Evolutionary conservation across 2,888 invertebrate species (phyloP), one percentile per base, ranked within the genome.

Genomic region (Temnothorax ravouxi): DNA sequence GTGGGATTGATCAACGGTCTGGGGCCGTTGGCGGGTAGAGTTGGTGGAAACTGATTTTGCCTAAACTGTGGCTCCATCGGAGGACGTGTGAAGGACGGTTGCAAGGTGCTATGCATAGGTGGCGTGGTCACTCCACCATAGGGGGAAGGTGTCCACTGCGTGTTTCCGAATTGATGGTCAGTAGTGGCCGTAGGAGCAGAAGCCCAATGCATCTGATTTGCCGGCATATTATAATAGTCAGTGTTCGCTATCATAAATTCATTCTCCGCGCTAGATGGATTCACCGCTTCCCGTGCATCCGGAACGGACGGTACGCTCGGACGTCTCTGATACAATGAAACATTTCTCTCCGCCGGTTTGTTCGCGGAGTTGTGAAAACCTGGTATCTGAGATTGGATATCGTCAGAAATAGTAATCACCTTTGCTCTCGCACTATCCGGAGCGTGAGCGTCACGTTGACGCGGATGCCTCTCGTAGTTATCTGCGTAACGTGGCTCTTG

Each of bases 381-480:
- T 0, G 86, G 56, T 1, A 72, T 71, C 29, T 38, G 64, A 44
- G 76, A 52, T 0, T 64, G n/a, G 38, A 18, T 11, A 18, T 88
- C 90, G 0, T 88, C 89, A 1, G 62, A 3, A n/a, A 62, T 18
- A 9, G 86, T 21, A 64, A 15, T 11, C 11, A 5, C 3, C n/a
- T 66, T 89, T 15, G 89, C 89, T 34, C 84, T 86, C 11, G 47
- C n/a, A 21, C 41, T 83, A 9, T 89, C 85, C 6, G 83, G 59
- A 3, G 29, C 18, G 3, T 87, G 41, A 56, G 54, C 61, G 13
- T 88, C 90, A 6, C 82, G 82, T 4, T 86, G 87, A 0, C 93
- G 91, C 3, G 93, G 91, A 86, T 92, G 92, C 21, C 93, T 88
- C 59, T 94, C 94, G n/a, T 93, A 93, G 76, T 93, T 94, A 59